Evolutionary conservation across 2,113 vertebrate genomes (phyloP), one percentile per base, ranked within the genome.

Genomic region (Crotalus tigris): DNA sequence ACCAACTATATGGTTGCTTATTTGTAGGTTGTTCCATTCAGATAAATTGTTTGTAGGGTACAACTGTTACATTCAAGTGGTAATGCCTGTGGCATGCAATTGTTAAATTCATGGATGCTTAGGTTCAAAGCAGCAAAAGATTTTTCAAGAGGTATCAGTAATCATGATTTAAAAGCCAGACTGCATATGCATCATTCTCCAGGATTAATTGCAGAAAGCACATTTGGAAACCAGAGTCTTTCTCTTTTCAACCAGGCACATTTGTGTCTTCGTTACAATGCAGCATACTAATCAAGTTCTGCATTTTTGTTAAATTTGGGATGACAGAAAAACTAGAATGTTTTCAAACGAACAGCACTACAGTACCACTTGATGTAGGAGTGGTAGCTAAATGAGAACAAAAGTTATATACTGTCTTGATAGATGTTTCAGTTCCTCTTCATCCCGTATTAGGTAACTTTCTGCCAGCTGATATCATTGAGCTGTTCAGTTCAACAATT

Each of bases 201-300:
- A 90, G 90, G 39, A 88, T 93, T 17, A 92, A 88, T 69, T 86
- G 81, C 23, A 92, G 90, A 54, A 46, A 10, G 93, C 44, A 49
- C 87, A 53, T 53, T 33, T 54, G 61, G 24, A 91, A 92, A 94
- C 9, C 49, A 87, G 6, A 91, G 85, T 6, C 64, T 64, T 64
- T 88, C 29, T 55, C 49, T 24, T 51, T 3, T 89, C 29, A 85
- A 33, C 57, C 53, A 91, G 15, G 55, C 91, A 91, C 24, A 86
- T 75, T 51, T 55, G 88, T 93, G 90, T 86, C 24, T 53, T 54
- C 24, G 64, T 1, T 0, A 92, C 85, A 49, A 33, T 46, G 90
- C 49, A 93, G 87, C 51, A 5, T 26, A 85, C 5, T 54, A 26
- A 61, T 87, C 17, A 58, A 54, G 6, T 39, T 57, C 55, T 57